Percentiles rank a stretch among this genome's conserved stretches.
Evolutionary conservation across 2,113 vertebrate species (phyloP).

Genomic region (Cynoglossus semilaevis): DNA sequence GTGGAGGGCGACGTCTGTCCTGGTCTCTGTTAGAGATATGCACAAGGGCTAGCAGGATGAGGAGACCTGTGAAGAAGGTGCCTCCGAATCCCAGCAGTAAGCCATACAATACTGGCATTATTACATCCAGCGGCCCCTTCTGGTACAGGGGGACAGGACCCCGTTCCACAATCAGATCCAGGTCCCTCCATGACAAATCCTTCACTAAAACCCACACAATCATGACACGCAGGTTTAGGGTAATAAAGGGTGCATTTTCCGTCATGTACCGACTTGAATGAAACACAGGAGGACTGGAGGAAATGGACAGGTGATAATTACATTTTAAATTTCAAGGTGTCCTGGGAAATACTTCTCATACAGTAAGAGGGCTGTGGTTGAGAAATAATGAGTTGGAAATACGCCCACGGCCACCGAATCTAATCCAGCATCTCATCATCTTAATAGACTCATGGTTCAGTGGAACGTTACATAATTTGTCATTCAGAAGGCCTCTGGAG

Average conservation of each 20-base stretch:
- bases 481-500: constrained; percentile 48
- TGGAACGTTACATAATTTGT: constrained; percentile 58
- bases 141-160: constrained; percentile 54
- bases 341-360: constrained; percentile 58
- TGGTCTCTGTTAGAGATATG: constrained; percentile 31
- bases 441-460: constrained; percentile 65
- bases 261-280: constrained; percentile 34
- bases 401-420: constrained; percentile 59
- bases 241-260: constrained; percentile 25
- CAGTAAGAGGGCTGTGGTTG: constrained; percentile 51
- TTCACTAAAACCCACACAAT: constrained; percentile 46
- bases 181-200: constrained; percentile 55
- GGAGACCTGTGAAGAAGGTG: constrained; percentile 39
- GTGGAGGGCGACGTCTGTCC: not conserved
- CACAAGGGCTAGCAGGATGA: constrained; percentile 28
- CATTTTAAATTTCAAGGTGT: constrained; percentile 53
- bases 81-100: constrained; percentile 76
- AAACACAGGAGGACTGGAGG: constrained; percentile 19
- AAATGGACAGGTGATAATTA: constrained; percentile 70
- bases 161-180: constrained; percentile 76
- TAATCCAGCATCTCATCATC: constrained; percentile 63
- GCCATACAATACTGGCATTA: constrained; percentile 69
- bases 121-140: too few relatives aligned
- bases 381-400: constrained; percentile 67
- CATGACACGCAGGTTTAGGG: not conserved